Conservation (phyloP, 2,113 vertebrate species). For the Grammatotria lemairii region DNA sequence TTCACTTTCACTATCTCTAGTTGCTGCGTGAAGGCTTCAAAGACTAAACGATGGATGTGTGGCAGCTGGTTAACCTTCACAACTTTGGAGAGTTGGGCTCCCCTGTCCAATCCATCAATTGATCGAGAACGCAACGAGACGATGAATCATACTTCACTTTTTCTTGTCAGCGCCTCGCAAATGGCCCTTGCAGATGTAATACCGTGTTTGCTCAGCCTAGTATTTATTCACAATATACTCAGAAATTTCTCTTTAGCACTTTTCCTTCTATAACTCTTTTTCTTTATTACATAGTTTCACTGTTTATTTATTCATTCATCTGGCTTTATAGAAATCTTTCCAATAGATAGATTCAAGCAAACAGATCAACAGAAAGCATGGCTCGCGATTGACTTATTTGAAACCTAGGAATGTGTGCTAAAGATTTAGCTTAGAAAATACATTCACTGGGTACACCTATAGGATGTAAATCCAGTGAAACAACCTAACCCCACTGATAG, state of each 20-base stretch:
- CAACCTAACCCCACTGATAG: background rate
- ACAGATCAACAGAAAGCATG: background rate
- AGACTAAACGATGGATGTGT: conserved; percentile 28
- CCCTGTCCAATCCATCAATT: conserved; percentile 61
- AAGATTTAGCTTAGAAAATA: background rate
- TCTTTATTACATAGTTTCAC: background rate
- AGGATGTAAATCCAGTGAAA: background rate
- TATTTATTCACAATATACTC: conserved; percentile 1
- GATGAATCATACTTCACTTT: conserved; percentile 59
- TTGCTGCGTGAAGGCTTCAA: background rate
- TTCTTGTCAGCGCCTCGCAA: conserved; percentile 50
- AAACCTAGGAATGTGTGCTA: background rate
- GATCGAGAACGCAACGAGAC: conserved; percentile 49
- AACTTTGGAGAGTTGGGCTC: conserved; percentile 37
- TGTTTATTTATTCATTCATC: background rate
- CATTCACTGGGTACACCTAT: background rate
- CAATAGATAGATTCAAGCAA: background rate
- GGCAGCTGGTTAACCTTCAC: conserved; percentile 57
- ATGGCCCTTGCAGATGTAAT: conserved; percentile 23
- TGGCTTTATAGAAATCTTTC: background rate
- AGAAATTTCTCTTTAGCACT: background rate
- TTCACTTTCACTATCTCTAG: background rate
- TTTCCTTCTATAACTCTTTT: background rate
- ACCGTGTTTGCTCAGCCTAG: conserved; percentile 14
- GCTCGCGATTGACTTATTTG: background rate